Percentiles rank a stretch among this genome's conserved stretches.
These are phyloP conservation scores for Toxotes jaculatrix DNA, from an alignment of 2,113 vertebrate genomes.

Conservation along the genomic window DNA sequence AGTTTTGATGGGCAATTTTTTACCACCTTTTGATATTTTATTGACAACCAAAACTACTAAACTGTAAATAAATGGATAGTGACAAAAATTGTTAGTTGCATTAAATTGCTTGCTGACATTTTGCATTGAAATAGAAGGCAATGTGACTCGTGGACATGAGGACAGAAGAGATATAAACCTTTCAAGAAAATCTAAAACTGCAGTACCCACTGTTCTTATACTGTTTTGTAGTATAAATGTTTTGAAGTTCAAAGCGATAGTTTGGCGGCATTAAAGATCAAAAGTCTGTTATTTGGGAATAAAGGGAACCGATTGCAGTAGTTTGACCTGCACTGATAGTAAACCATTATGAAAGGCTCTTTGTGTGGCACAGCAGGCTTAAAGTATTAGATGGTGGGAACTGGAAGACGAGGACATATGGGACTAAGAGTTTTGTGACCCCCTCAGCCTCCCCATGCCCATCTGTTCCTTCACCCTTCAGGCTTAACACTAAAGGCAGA, in stretches of 20 bases:
- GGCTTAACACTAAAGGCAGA: slow-evolving; percentile 60
- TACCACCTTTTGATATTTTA: no score
- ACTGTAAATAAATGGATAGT: not conserved
- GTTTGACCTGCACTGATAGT: slow-evolving; percentile 36
- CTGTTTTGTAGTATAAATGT: no score
- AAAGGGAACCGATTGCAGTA: slow-evolving; percentile 27
- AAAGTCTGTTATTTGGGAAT: not conserved
- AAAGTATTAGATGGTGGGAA: slow-evolving; percentile 69
- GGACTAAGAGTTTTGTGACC: slow-evolving; percentile 72
- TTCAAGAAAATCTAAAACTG: no score
- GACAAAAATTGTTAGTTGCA: not conserved
- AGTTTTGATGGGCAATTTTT: no score
- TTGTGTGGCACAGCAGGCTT: slow-evolving; percentile 71
- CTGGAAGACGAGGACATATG: slow-evolving; percentile 79
- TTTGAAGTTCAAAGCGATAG: no score
- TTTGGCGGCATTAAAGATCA: no score
- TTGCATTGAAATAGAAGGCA: not conserved
- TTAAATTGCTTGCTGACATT: no score
- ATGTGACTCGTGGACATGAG: not conserved
- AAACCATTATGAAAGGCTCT: slow-evolving; percentile 55
- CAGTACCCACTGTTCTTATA: no score
- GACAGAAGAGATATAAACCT: no score
- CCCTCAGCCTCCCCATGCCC: slow-evolving; percentile 65
- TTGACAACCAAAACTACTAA: no score
- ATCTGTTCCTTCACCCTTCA: slow-evolving; percentile 77